These are phyloP conservation scores for Premnoplex brunnescens DNA, from an alignment of 2,797 vertebrate species.

Conservation along the genomic window DNA sequence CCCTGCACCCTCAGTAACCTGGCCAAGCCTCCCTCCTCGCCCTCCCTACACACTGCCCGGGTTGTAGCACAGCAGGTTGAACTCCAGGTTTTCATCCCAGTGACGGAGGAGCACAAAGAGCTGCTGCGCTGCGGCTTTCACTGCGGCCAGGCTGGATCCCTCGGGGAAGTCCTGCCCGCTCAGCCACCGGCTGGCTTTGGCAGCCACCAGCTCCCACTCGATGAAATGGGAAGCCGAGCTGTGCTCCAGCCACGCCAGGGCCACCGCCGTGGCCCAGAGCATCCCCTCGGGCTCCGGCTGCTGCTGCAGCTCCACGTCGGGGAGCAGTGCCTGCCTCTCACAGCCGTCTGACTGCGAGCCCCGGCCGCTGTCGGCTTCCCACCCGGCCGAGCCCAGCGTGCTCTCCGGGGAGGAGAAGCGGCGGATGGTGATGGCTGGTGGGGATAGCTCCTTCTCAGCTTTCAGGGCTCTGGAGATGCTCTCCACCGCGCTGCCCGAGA, in stretches of 20 bases:
- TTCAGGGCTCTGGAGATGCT: conserved; percentile 33
- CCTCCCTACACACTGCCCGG: conserved; percentile 85
- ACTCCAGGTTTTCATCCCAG: conserved; percentile 96
- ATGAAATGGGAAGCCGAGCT: conserved; percentile 91
- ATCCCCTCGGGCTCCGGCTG: conserved; percentile 79
- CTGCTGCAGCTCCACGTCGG: neutral
- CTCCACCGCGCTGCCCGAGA: conserved; percentile 9
- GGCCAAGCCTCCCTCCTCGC: neutral
- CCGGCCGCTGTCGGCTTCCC: conserved; percentile 27
- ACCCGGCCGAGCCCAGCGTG: neutral
- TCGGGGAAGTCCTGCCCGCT: conserved; percentile 85
- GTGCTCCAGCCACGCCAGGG: conserved; percentile 96
- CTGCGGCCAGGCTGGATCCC: conserved; percentile 78
- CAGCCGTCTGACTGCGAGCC: conserved; percentile 29
- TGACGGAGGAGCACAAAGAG: conserved; percentile 96
- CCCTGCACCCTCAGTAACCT: fast-evolving
- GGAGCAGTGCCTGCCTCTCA: neutral
- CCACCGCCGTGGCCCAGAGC: conserved; percentile 94
- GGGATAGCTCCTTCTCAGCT: conserved; percentile 31
- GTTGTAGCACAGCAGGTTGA: conserved; percentile 97
- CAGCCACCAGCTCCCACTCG: conserved; percentile 95
- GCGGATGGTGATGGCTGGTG: conserved; percentile 43
- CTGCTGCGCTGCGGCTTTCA: conserved; percentile 91
- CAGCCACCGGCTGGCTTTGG: conserved; percentile 93
- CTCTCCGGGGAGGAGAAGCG: conserved; percentile 55